These are phyloP conservation scores for Montifringilla adamsi DNA, from an alignment of 2,113 vertebrate genomes.

Conservation along the genomic window DNA sequence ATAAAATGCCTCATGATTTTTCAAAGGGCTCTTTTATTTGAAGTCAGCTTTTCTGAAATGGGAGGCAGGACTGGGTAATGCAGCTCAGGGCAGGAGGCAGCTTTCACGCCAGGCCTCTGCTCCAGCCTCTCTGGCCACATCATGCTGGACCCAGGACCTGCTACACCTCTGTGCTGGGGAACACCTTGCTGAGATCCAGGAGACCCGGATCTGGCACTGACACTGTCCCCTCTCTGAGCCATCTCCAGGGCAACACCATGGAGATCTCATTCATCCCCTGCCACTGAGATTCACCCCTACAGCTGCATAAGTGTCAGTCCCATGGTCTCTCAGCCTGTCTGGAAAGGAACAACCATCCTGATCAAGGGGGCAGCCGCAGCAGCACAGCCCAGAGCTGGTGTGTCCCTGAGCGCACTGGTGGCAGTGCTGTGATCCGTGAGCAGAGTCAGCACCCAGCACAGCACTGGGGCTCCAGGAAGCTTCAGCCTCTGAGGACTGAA, in stretches of 20 bases:
- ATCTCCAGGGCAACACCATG: background rate
- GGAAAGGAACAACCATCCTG: rapidly evolving
- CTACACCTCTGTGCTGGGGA: background rate
- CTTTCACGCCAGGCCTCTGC: background rate
- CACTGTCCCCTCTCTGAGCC: background rate
- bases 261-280: background rate
- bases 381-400: background rate
- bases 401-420: background rate
- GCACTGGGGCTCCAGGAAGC: background rate
- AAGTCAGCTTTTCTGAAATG: conserved; percentile 62
- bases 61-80: conserved; percentile 50
- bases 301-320: background rate
- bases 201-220: background rate
- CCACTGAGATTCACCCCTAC: conserved; percentile 1
- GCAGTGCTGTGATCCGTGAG: rapidly evolving
- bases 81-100: background rate
- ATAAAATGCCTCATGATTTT: conserved; percentile 71
- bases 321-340: background rate
- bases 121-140: background rate
- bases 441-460: background rate
- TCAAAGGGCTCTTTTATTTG: conserved; percentile 69
- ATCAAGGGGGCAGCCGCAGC: background rate
- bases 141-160: rapidly evolving
- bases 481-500: background rate
- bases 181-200: background rate